Conservation (phyloP, 1,140 invertebrate species). For the Druon quercuslanigerum region DNA sequence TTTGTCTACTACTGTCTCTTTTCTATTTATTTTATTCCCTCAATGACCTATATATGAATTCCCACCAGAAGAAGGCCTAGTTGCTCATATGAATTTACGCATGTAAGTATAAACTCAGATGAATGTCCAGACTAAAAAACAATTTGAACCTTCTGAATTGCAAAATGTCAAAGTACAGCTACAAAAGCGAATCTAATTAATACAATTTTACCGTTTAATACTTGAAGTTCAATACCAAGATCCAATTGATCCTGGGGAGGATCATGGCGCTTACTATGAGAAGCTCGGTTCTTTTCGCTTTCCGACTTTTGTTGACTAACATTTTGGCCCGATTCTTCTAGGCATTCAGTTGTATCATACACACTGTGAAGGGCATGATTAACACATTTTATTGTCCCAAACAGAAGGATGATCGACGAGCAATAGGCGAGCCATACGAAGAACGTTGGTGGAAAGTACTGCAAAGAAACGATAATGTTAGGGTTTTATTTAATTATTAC, state of each 20-base stretch:
- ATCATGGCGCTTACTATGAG: conserved; percentile 65
- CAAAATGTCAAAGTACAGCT: no score
- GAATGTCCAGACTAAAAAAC: no score
- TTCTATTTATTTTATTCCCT: no score
- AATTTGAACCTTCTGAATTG: no score
- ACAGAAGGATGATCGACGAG: conserved; percentile 86
- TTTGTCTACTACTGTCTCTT: no score
- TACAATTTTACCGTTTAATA: conserved; percentile 76
- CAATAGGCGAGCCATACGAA: conserved; percentile 93
- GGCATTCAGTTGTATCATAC: conserved; percentile 95
- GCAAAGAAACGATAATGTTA: conserved; percentile 67
- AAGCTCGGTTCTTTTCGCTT: conserved; percentile 67
- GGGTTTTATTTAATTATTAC: no score
- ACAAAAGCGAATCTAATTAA: neutral
- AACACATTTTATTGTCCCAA: conserved; percentile 89
- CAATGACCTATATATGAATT: no score
- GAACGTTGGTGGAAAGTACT: conserved; percentile 91
- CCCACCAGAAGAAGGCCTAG: no score
- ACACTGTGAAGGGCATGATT: conserved; percentile 95
- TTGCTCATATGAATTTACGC: no score
- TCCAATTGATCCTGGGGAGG: conserved; percentile 68
- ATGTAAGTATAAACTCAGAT: no score
- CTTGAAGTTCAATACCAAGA: conserved; percentile 88
- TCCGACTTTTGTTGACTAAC: conserved; percentile 69
- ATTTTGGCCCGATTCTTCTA: conserved; percentile 78